Evolutionary conservation across 2,797 vertebrate genomes (phyloP).

Genomic region (Hybognathus amarus): DNA sequence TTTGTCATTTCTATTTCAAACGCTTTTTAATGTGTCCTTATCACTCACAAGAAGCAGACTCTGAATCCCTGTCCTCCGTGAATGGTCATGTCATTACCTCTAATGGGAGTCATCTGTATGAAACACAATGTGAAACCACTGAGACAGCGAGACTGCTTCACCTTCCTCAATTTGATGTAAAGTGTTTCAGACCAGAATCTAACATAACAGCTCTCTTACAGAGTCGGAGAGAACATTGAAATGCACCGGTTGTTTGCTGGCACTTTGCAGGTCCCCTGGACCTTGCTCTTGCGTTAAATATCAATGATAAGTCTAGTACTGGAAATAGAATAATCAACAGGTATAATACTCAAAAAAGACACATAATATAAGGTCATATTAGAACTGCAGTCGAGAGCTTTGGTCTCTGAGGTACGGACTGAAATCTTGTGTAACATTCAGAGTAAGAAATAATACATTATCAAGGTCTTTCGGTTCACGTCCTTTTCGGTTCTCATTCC

Average conservation of each 20-base stretch:
- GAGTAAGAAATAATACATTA: conserved; percentile 44
- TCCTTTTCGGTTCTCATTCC: not conserved
- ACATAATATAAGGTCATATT: conserved; percentile 23
- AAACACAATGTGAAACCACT: conserved; percentile 58
- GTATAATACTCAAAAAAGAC: conserved; percentile 13
- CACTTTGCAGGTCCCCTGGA: conserved; percentile 27
- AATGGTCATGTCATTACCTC: conserved; percentile 62
- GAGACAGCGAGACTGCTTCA: conserved; percentile 48
- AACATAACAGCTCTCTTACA: not conserved
- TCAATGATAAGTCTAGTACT: not conserved
- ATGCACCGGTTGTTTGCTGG: conserved; percentile 30
- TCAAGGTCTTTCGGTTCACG: conserved; percentile 19
- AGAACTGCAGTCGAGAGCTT: conserved; percentile 31
- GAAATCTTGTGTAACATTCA: conserved; percentile 23
- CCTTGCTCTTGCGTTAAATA: too few species aligned
- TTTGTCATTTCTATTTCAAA: conserved; percentile 60
- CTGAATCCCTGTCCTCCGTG: conserved; percentile 62
- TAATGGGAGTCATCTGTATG: conserved; percentile 66
- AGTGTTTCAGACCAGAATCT: conserved; percentile 10
- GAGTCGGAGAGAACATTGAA: conserved; percentile 14
- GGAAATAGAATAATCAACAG: conserved; percentile 44
- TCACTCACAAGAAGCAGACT: conserved; percentile 63
- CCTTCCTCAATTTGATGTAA: conserved; percentile 31
- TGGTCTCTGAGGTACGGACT: not conserved
- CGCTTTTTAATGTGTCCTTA: conserved; percentile 63